Evolutionary conservation across 2,888 invertebrate genomes (phyloP), one percentile per base, ranked within the genome.

Genomic region (Pseudococcus jackbeardsleyi): DNA sequence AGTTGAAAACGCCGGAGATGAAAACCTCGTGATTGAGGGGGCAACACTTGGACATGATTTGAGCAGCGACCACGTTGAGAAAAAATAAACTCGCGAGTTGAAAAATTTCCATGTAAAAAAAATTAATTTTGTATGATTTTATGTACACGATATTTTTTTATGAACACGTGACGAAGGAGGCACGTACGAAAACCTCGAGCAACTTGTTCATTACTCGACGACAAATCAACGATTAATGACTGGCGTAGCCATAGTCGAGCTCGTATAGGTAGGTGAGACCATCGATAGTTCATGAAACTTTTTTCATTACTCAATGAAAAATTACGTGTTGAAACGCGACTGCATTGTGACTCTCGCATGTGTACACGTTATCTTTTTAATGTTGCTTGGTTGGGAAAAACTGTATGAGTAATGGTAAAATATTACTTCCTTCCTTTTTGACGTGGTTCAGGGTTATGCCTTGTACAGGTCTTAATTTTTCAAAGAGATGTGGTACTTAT

Each of bases 1-100:
- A 86, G n/a, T 46, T 42, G 33, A 33, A 1, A 1, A n/a, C 9
- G 22, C 33, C 22, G 15, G 19, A 4, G n/a, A 87, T 22, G 33
- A 26, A 39, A 22, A 87, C n/a, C 12, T 87, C 87, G 59, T 77
- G 50, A 54, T 79, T 50, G 17, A 54, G 39, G 11, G 87, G 79
- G n/a, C 87, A 87, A 19, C 87, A 87, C 39, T 87, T 87, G 15
- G 72, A 86, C 86, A 86, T 33, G 4, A 68, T 59, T 39, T 59
- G 59, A 26, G 59, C 54, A 4, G n/a, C 26, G 85, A 85, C 33
- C 17, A n/a, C 2, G n/a, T 54, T 33, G 1, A 85, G 26, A 33
- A 50, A 54, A 22, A 50, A 19, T 50, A 26, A 50, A 54, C 26
- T 84, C n/a, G 39, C 17, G 85, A 85, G 9, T 17, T 15, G 19